These are phyloP conservation scores for Pseudomyrmex sp. DNA, from an alignment of 1,140 invertebrate genomes.

Conservation along the genomic window DNA sequence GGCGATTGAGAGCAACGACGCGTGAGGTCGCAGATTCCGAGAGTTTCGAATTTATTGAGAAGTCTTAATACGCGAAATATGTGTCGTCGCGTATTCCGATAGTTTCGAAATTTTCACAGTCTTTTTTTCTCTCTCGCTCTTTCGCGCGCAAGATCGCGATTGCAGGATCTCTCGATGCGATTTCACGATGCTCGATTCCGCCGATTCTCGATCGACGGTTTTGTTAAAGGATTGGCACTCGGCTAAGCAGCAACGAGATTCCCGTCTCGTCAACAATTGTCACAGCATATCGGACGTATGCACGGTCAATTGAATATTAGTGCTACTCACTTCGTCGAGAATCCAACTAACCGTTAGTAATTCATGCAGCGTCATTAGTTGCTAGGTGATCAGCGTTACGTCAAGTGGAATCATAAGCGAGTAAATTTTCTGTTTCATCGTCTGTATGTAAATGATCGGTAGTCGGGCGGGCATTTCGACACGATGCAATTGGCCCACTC, in stretches of 20 bases:
- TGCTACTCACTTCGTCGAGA: background rate
- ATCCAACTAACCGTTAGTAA: too few species aligned
- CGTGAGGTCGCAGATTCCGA: background rate
- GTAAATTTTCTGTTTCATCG: slow-evolving; percentile 54
- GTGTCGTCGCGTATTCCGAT: too few species aligned
- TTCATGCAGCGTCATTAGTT: background rate
- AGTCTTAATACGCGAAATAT: slow-evolving; percentile 34
- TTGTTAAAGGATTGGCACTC: background rate
- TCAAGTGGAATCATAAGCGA: slow-evolving; percentile 11
- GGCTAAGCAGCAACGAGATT: background rate
- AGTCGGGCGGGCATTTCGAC: slow-evolving; percentile 36
- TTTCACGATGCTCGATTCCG: background rate
- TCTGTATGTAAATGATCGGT: slow-evolving; percentile 29
- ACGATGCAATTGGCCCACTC: slow-evolving; percentile 19
- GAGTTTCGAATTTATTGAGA: slow-evolving; percentile 22
- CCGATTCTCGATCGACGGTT: background rate
- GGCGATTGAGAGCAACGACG: slow-evolving; percentile 50
- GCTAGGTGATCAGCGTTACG: slow-evolving; percentile 1
- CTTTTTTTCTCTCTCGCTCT: too few species aligned
- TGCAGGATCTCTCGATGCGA: background rate
- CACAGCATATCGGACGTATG: background rate
- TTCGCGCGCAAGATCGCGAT: background rate
- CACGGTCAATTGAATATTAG: background rate
- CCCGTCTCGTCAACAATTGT: slow-evolving; percentile 2
- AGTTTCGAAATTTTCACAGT: background rate